These are phyloP conservation scores for Phasianus colchicus DNA, from an alignment of 2,113 vertebrate species.

Conservation along the genomic window DNA sequence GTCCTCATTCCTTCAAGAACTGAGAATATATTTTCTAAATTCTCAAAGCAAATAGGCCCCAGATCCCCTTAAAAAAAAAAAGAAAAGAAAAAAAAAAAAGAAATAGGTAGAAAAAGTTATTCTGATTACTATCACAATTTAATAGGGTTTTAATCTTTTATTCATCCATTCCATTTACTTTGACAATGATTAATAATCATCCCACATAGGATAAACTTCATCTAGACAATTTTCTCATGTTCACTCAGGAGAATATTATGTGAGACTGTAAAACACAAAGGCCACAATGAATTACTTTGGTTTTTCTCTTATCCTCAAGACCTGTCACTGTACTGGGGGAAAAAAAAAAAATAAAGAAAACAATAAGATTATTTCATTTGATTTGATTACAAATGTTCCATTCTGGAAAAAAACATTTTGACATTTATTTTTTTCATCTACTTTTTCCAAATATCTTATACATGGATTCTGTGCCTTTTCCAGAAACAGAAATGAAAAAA, in stretches of 20 bases:
- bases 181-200: slow-evolving; percentile 28
- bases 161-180: background rate
- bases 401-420: background rate
- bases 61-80: background rate
- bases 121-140: background rate
- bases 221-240: background rate
- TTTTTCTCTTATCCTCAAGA: background rate
- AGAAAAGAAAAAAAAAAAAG: background rate
- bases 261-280: background rate
- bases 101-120: background rate
- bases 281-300: background rate
- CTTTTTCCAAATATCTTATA: background rate
- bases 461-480: background rate
- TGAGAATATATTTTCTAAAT: background rate
- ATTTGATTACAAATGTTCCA: background rate
- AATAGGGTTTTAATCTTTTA: background rate
- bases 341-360: background rate
- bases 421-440: background rate
- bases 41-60: slow-evolving; percentile 16
- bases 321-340: background rate
- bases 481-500: background rate
- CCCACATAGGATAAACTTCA: background rate
- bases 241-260: background rate
- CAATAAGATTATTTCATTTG: background rate
- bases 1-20: slow-evolving; percentile 53